phyloP scores from a whole-genome alignment of 2,888 invertebrate genomes.

The Parascotia fuliginaria region DNA sequence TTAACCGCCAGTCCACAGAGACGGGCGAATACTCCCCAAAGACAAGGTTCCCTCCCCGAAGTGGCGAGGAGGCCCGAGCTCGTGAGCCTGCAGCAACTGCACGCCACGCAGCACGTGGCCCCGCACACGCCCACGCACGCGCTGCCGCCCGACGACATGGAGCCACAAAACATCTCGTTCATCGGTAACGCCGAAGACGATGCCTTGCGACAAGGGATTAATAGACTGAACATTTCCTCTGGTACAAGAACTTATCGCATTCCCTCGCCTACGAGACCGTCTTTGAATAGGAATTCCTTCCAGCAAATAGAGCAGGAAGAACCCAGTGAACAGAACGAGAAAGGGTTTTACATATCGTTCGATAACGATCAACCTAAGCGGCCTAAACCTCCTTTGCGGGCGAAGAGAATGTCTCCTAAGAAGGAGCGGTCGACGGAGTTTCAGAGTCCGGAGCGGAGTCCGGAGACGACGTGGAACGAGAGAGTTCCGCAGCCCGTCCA shows the following conservation, averaged over 20 bases:
- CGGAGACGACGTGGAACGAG: conserved; percentile 63
- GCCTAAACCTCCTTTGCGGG: conserved; percentile 94
- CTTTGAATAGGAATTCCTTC: conserved; percentile 89
- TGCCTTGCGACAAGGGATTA: conserved; percentile 88
- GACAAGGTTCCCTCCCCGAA: conserved; percentile 82
- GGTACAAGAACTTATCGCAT: conserved; percentile 95
- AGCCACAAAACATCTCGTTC: conserved; percentile 96
- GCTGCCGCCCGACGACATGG: conserved; percentile 93
- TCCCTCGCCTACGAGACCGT: conserved; percentile 94
- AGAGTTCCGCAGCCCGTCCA: conserved; percentile 49
- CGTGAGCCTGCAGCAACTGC: conserved; percentile 83
- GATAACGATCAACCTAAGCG: conserved; percentile 95
- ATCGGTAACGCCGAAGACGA: conserved; percentile 90
- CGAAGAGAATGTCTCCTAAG: conserved; percentile 91
- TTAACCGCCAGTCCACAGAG: conserved; percentile 69
- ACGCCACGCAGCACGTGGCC: conserved; percentile 77
- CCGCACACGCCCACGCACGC: conserved; percentile 81
- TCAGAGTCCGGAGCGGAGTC: conserved; percentile 66
- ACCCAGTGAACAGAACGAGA: conserved; percentile 86
- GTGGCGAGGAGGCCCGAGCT: conserved; percentile 60
- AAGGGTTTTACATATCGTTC: conserved; percentile 97
- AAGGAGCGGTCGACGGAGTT: conserved; percentile 85
- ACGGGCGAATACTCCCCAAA: conserved; percentile 80
- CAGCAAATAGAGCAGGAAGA: conserved; percentile 80
- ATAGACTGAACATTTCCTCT: conserved; percentile 93